Base-by-base conservation (phyloP, 2,888 invertebrate species). In the Megalurothrips usitatus region DNA sequence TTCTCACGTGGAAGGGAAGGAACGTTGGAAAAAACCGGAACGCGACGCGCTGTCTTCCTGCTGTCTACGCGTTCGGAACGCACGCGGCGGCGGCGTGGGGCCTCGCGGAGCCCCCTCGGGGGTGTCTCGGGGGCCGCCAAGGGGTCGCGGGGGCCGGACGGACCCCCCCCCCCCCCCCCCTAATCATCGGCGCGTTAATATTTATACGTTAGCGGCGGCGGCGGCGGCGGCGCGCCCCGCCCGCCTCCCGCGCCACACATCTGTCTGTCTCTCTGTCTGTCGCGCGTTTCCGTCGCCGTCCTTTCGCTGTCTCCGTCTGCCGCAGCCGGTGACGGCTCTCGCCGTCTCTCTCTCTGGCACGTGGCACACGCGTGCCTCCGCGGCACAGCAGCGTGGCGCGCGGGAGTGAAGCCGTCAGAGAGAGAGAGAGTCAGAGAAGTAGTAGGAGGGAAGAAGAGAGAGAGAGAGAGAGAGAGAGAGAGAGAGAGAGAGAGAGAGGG, bases 401-500 rank as follows among this genome's bases (percentile, higher is more conserved):
- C 19, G 6, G 68, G 23, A 26, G 26, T 75, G 68, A 26, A 75
- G 68, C 26, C 26, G 68, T 75, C 68, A 75, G 68, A 11, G 68
- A n/a, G 63, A 1, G 63, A 63, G 63, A 63, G 63, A 12, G 63
- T n/a, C 1, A 12, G 63, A 12, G 63, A 63, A n/a, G 8, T 17
- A 3, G 63, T n/a, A n/a, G n/a, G 63, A 12, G 63, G n/a, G 63
- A 63, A n/a, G n/a, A n/a, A 63, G 4, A 63, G 63, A 63, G 63
- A 63, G 63, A 63, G 63, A 12, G 63, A 63, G 63, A 63, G 63
- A 63, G 63, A 12, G 63, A 63, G 63, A 63, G 63, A 63, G 63
- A 63, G 63, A 63, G 63, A 63, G 63, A 63, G 63, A 63, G 63
- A 63, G 63, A 63, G 63, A 63, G 63, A 63, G 63, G n/a, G 63